Base-by-base conservation (phyloP, 2,888 invertebrate genomes). In the Limnephilus rhombicus region DNA sequence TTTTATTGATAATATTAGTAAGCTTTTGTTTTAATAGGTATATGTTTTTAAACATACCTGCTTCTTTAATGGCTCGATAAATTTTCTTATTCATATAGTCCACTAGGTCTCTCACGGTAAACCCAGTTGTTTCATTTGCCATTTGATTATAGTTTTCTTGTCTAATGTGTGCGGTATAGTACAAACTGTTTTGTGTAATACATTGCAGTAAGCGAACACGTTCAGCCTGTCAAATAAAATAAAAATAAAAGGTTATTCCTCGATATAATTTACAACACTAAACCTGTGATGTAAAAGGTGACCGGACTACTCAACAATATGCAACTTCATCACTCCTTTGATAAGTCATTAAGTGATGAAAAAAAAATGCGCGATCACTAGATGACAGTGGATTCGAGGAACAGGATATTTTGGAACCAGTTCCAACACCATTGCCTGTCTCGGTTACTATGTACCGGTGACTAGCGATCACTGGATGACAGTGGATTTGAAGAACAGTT, bases 21-120 rank as follows among this genome's bases (percentile, higher is more conserved):
- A 11, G 29, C 29, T 29, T 80, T 80, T 24, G 81, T 12, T 31
- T 81, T 81, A n/a, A 31, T 81, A 31, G 29, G 12, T 12, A 31
- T 81, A 2, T 15, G 3, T 13, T 81, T 53, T 4, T 53, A 45
- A 86, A 86, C 15, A n/a, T 94, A 98, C 98, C 97, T 94, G 96
- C 96, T 94, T 97, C 96, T 95, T 98, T 97, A 94, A 97, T 97
- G 41, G 97, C 97, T 94, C 97, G 97, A 95, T 98, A 98, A 94
- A 97, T 96, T 53, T 97, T 97, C 95, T 97, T 97, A 94, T 97
- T 97, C 34, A 97, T 96, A 94, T 98, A 97, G 94, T 98, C 97
- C 2, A 96, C 96, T 93, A 98, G 95, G 94, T 98, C 98, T 94
- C 98, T 97, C 24, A 97, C 96, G 90, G 97, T 97, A 95, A 97